Conservation (phyloP, 2,888 invertebrate genomes). For the Masnerella sp. region DNA sequence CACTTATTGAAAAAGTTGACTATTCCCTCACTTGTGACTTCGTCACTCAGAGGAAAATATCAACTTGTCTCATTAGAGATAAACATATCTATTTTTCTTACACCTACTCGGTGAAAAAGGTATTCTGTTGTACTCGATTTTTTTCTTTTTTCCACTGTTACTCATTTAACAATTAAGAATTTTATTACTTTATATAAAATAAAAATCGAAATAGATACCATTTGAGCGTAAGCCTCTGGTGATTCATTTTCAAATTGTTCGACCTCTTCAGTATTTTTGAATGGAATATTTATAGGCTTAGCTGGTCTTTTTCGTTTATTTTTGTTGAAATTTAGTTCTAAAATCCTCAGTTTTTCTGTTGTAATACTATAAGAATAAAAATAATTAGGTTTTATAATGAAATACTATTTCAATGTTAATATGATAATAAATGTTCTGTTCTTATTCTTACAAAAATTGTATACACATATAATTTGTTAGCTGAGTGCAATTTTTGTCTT, state of each 20-base stretch:
- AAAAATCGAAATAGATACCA: neutral
- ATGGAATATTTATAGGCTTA: slow-evolving; percentile 9
- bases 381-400: neutral
- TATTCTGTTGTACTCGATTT: too few species aligned
- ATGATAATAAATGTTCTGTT: too few species aligned
- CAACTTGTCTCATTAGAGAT: too few species aligned
- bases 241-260: slow-evolving; percentile 1
- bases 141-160: neutral
- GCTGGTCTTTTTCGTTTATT: slow-evolving; percentile 7
- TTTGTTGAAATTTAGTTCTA: neutral
- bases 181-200: too few species aligned
- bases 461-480: too few species aligned
- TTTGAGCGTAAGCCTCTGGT: neutral
- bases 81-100: too few species aligned
- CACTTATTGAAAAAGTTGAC: too few species aligned
- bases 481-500: too few species aligned
- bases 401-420: neutral
- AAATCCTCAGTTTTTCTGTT: neutral
- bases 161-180: neutral
- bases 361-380: neutral
- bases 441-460: too few species aligned
- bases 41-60: too few species aligned
- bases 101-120: too few species aligned
- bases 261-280: neutral
- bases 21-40: too few species aligned